Percentiles rank a stretch among this genome's conserved stretches.
phyloP scores from a whole-genome alignment of 2,888 invertebrate species.

The Agrochola lota region DNA sequence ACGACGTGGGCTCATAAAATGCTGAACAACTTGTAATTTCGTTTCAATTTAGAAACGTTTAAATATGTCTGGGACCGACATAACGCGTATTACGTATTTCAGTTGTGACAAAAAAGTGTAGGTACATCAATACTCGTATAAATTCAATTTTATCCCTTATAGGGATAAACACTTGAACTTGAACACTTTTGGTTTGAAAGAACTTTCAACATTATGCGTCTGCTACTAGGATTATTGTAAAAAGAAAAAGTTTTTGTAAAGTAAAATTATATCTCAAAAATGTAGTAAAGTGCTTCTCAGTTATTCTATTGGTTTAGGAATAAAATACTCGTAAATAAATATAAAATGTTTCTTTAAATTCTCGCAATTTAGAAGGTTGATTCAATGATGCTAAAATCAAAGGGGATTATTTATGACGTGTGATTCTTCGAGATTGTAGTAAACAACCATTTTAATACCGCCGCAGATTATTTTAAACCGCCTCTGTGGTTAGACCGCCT shows the following conservation, averaged over 20 bases:
- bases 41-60: background rate
- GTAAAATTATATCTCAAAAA: constrained; percentile 12
- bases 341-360: background rate
- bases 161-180: too few relatives aligned
- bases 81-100: background rate
- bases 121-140: constrained; percentile 7
- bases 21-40: background rate
- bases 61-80: background rate
- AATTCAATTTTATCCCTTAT: constrained; percentile 24
- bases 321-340: background rate
- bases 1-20: background rate
- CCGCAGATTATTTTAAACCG: background rate
- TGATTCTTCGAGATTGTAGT: background rate
- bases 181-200: constrained; percentile 9
- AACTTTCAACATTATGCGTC: constrained; percentile 31
- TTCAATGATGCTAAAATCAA: background rate
- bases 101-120: background rate
- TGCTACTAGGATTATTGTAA: constrained; percentile 18
- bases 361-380: too few relatives aligned
- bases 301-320: background rate
- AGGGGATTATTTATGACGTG: too few relatives aligned
- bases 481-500: too few relatives aligned
- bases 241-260: background rate
- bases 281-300: background rate
- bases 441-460: too few relatives aligned